phyloP scores from a whole-genome alignment of 2,113 vertebrate species.

The Puffinus mauretanicus region DNA sequence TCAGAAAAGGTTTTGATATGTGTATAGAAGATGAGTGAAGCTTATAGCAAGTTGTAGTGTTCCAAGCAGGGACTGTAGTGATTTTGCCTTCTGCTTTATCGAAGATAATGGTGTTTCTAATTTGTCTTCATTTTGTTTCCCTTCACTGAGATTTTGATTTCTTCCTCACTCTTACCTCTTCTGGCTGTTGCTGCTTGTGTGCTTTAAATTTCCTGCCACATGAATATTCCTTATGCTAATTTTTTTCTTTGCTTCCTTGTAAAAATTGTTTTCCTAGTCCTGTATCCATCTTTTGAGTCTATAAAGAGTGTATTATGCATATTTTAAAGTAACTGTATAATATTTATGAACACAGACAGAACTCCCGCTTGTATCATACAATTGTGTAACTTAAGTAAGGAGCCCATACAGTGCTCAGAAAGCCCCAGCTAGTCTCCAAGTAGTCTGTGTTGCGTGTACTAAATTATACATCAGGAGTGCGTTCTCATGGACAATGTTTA shows the following conservation, averaged over 20 bases:
- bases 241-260: background rate
- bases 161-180: background rate
- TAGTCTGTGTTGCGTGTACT: background rate
- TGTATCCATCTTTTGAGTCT: background rate
- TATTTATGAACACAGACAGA: background rate
- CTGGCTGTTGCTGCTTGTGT: background rate
- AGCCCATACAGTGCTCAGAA: background rate
- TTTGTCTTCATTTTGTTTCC: background rate
- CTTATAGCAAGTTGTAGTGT: background rate
- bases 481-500: background rate
- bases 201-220: background rate
- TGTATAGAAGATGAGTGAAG: background rate
- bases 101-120: background rate
- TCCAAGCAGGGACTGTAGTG: background rate
- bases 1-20: background rate
- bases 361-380: background rate
- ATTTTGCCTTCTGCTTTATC: background rate
- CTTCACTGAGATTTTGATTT: background rate
- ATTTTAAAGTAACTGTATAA: background rate
- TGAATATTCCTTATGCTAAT: background rate
- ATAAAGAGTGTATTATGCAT: background rate
- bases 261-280: background rate
- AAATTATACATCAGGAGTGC: background rate
- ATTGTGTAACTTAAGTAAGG: background rate
- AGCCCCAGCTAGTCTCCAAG: background rate